Conservation (phyloP, 1,140 invertebrate genomes). For the Pteromalus puparum region DNA sequence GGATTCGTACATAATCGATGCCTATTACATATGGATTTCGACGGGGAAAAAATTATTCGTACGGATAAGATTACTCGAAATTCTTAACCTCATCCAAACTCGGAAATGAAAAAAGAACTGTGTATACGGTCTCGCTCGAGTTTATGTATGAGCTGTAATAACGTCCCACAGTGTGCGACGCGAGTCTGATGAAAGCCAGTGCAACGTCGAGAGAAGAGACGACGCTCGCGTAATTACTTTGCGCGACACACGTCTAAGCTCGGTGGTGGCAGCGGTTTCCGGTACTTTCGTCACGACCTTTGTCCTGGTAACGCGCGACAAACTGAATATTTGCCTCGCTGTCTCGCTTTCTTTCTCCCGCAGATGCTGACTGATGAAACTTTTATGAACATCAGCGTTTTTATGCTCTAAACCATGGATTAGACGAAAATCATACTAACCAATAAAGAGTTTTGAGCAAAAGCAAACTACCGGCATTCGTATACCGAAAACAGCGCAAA, state of each 20-base stretch:
- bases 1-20: not conserved
- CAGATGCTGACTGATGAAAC: not conserved
- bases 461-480: too few relatives aligned
- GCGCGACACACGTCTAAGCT: conserved; percentile 25
- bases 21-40: not conserved
- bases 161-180: not conserved
- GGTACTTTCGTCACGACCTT: conserved; percentile 27
- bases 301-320: conserved; percentile 25
- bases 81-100: not conserved
- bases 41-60: not conserved
- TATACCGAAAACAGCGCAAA: too few relatives aligned
- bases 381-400: not conserved
- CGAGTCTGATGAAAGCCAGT: conserved; percentile 6
- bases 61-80: not conserved
- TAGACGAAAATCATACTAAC: too few relatives aligned
- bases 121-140: not conserved
- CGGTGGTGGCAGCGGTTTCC: not conserved
- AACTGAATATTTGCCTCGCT: conserved; percentile 11
- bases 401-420: too few relatives aligned
- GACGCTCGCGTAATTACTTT: conserved; percentile 39
- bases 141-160: conserved; percentile 35
- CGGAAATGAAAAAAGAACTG: not conserved
- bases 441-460: too few relatives aligned
- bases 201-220: not conserved
- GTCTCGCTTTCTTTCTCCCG: not conserved